Evolutionary conservation across 2,113 vertebrate genomes (phyloP), one percentile per base, ranked within the genome.

Genomic region (Nesospiza acunhae): DNA sequence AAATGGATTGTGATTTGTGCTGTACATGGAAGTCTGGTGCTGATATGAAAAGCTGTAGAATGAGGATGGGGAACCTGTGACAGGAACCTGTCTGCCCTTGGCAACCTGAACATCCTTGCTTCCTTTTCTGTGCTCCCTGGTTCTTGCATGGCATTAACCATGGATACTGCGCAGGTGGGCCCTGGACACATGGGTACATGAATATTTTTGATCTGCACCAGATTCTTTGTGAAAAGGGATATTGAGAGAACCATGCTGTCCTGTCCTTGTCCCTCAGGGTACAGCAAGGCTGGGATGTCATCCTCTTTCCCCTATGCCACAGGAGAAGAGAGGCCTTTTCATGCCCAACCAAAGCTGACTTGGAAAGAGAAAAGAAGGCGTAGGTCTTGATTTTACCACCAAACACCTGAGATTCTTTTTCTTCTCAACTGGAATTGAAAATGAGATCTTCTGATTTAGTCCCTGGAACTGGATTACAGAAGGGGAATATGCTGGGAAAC

Each of bases 21-120:
- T 6, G 1, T 5, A 3, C 28, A 2, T 0, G 0, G 16, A 49
- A 69, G 22, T 56, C 35, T 1, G 4, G 9, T 41, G 28, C 31
- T 67, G 31, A 58, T 69, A 49, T 0, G 3, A 74, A 37, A 66
- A 84, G 30, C 27, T 37, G 28, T 70, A 70, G 77, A 44, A n/a
- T 13, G 19, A 60, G 68, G 37, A 19, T 24, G 26, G 30, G 31
- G 13, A 87, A 19, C 15, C 24, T 73, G 13, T 46, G 63, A 18
- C 21, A 60, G 53, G 44, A 73, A 22, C 8, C 24, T 47, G 26
- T 62, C 33, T 63, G 33, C 11, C 19, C 24, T 83, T 59, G 67
- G 23, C 75, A 31, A 16, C 42, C 18, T 58, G 56, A 56, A 62
- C 0, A 6, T 10, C 13, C 56, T 56, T 82, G 42, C 19, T 56